Evolutionary conservation across 2,113 vertebrate species (phyloP), one percentile per base, ranked within the genome.

Genomic region (Camelus bactrianus): DNA sequence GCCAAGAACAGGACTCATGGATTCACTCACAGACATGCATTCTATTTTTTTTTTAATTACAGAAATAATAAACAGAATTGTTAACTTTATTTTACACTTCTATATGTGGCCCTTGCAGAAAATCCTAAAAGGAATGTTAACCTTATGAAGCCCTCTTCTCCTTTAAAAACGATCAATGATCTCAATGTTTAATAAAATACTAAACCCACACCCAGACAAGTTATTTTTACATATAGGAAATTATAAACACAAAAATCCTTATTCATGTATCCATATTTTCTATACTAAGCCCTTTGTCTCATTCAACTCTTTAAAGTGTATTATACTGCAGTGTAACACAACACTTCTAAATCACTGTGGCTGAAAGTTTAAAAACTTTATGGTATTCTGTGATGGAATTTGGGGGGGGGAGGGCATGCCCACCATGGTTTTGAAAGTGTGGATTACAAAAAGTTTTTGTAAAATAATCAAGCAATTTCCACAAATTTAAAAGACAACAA

Each of bases 21-120:
- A 76, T 69, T 54, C 8, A 80, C 24, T 81, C n/a, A 76, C 0
- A 75, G 30, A 77, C 12, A 54, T 76, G n/a, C 2, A 81, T 38
- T 94, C 16, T 42, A 62, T 67, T 42, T 42, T 42, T 42, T 42
- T 42, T 42, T 42, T 42, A 42, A 42, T n/a, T 54, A 77, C 19
- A 64, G 81, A 62, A 91, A 91, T 26, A 70, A 81, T 20, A 54
- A 73, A 64, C 3, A 89, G 35, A 91, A 67, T 52, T 62, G 14
- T 65, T 87, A 58, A 86, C 42, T 88, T 81, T 76, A 95, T 73
- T 93, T 83, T 91, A 92, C n/a, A 86, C 5, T 90, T 48, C 42
- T 75, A 86, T 35, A 62, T 1, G 11, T 80, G 50, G 6, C 50
- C 24, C 28, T 60, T 79, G 38, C 11, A 79, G 75, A 92, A 92